A percentile compares a stretch with the other conserved stretches of the same genome.
phyloP scores from a whole-genome alignment of 2,797 vertebrate genomes.

The Gadopsis bispinosus region DNA sequence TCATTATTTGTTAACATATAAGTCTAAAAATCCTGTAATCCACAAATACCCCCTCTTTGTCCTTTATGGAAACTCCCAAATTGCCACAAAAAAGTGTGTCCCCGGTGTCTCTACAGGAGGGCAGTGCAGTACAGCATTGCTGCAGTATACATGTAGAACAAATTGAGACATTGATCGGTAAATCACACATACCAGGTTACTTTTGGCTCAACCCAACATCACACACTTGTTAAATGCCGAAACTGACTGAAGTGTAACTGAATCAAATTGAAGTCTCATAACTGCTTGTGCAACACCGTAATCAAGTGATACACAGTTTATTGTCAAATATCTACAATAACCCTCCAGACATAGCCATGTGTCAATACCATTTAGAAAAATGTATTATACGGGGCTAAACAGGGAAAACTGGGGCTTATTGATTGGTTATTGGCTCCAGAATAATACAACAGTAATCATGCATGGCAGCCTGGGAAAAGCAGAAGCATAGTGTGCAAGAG shows the following conservation, averaged over 20 bases:
- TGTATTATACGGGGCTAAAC: slow-evolving; percentile 47
- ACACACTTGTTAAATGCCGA: slow-evolving; percentile 14
- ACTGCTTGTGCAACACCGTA: slow-evolving; percentile 6
- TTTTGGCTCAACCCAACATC: neutral
- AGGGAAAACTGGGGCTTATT: slow-evolving; percentile 45
- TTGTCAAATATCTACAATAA: slow-evolving; percentile 27
- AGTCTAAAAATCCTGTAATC: neutral
- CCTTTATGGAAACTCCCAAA: neutral
- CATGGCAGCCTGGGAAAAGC: slow-evolving; percentile 19
- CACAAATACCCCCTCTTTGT: neutral
- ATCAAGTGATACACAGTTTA: slow-evolving; percentile 42
- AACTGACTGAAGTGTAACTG: slow-evolving; percentile 30
- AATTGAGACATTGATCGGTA: neutral
- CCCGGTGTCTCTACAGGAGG: neutral
- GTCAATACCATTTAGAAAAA: slow-evolving; percentile 47
- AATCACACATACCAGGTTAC: neutral
- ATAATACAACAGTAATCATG: slow-evolving; percentile 25
- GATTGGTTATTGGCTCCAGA: slow-evolving; percentile 53
- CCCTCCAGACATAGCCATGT: neutral
- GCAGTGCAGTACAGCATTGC: neutral
- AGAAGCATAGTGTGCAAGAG: slow-evolving; percentile 24
- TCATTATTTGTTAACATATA: neutral
- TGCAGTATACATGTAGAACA: neutral
- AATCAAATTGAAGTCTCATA: slow-evolving; percentile 17
- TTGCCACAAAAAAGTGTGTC: neutral